Evolutionary conservation across 2,888 invertebrate species (phyloP), one percentile per base, ranked within the genome.

Genomic region (Drosophila recens): DNA sequence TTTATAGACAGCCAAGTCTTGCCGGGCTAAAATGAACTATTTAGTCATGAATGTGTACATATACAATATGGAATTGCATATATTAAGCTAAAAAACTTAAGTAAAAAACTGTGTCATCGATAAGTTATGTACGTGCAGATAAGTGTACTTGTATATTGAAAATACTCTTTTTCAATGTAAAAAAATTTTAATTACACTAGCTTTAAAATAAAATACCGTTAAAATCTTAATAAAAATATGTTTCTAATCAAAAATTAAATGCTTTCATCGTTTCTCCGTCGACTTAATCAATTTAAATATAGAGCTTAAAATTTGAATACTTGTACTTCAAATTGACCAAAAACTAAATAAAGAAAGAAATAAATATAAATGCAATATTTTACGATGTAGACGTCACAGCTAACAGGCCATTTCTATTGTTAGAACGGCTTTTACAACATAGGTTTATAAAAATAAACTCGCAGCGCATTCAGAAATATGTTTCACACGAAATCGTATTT

Each of bases 101-200:
- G 46, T 9, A 33, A 43, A 27, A 15, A 75, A 77, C 53, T 81
- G 51, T 82, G 80, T 81, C 84, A 81, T 48, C 49, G 72, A 58
- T 77, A 59, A 71, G 62, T 56, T 65, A n/a, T 54, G 45, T 13
- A 5, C n/a, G n/a, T 9, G 45, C 13, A 34, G 52, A 59, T 23
- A 46, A 36, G 34, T 30, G 13, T 10, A 20, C 1, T 8, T 20
- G 45, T 9, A 9, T 9, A 23, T 36, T 27, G 2, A 4, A 49
- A 11, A n/a, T 15, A 43, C 20, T 3, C 15, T 27, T 13, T 30
- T 11, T 40, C 40, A 27, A n/a, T 17, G 2, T 27, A 30, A 6
- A 6, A 30, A 8, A 8, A 30, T 8, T 8, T 8, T 8, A 30
- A 8, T 48, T 11, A 3, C 34, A 11, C 34, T 33, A 9, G n/a